These are phyloP conservation scores for Eolophus roseicapilla DNA, from an alignment of 2,113 vertebrate species.

Conservation along the genomic window DNA sequence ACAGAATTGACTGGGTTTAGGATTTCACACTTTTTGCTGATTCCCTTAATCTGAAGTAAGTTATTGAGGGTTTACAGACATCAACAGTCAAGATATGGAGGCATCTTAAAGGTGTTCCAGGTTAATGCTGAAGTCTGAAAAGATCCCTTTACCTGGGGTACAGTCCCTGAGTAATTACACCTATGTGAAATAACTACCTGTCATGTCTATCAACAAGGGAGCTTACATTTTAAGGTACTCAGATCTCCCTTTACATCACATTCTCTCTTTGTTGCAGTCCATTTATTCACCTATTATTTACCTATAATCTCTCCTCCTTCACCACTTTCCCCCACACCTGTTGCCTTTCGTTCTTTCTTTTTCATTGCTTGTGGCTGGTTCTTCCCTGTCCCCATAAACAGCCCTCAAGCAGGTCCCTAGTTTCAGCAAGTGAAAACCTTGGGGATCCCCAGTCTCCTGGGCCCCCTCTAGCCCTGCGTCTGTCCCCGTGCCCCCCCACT, in stretches of 20 bases:
- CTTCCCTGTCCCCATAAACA: not conserved
- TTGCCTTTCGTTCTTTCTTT: not conserved
- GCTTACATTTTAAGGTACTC: not conserved
- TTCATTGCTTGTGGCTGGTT: not conserved
- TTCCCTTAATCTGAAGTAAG: not conserved
- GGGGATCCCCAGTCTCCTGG: not conserved
- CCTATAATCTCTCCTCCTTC: slow-evolving; percentile 5
- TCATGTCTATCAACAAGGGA: slow-evolving; percentile 28
- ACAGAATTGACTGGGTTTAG: not conserved
- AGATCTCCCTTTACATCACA: slow-evolving; percentile 9
- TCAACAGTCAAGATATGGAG: not conserved
- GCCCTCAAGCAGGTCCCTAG: not conserved
- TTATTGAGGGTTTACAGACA: not conserved
- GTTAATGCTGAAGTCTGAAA: slow-evolving; percentile 17
- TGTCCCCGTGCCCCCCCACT: not conserved
- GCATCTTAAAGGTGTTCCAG: not conserved
- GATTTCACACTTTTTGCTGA: not conserved
- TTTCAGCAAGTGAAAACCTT: not conserved
- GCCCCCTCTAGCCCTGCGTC: not conserved
- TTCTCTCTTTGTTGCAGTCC: slow-evolving; percentile 5
- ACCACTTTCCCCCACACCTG: slow-evolving; percentile 17
- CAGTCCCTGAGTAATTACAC: not conserved
- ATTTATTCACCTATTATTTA: slow-evolving; percentile 23
- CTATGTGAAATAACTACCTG: slow-evolving; percentile 28
- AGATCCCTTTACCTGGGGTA: not conserved